A percentile compares a stretch with the other conserved stretches of the same genome.
phyloP scores from a whole-genome alignment of 2,113 vertebrate genomes.

The Cyanocitta stelleri region DNA sequence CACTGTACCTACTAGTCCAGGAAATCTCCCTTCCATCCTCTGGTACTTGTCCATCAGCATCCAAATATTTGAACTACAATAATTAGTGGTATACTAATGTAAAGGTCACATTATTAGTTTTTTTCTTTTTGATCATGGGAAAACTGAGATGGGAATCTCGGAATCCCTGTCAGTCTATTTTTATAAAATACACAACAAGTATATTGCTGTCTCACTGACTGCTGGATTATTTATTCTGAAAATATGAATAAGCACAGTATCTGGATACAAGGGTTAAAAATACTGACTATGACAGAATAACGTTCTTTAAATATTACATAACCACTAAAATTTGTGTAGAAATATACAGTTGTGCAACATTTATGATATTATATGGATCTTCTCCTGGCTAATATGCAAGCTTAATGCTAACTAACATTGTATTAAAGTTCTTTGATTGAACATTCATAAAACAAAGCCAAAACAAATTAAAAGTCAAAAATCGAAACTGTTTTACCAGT shows the following conservation, averaged over 20 bases:
- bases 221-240: background rate
- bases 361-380: background rate
- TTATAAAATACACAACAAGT: background rate
- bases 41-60: background rate
- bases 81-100: background rate
- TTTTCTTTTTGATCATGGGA: background rate
- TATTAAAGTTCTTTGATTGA: background rate
- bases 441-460: background rate
- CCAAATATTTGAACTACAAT: background rate
- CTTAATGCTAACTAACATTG: background rate
- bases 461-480: background rate
- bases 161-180: background rate
- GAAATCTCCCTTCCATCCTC: background rate
- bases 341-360: background rate
- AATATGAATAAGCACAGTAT: background rate
- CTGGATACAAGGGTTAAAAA: background rate
- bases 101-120: background rate
- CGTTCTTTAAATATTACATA: background rate
- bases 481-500: background rate
- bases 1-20: background rate
- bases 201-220: background rate
- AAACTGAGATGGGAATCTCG: background rate
- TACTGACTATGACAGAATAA: background rate
- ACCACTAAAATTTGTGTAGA: background rate
- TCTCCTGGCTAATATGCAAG: background rate